Conservation (phyloP, 2,113 vertebrate genomes). For the Neopipo cinnamomea region DNA sequence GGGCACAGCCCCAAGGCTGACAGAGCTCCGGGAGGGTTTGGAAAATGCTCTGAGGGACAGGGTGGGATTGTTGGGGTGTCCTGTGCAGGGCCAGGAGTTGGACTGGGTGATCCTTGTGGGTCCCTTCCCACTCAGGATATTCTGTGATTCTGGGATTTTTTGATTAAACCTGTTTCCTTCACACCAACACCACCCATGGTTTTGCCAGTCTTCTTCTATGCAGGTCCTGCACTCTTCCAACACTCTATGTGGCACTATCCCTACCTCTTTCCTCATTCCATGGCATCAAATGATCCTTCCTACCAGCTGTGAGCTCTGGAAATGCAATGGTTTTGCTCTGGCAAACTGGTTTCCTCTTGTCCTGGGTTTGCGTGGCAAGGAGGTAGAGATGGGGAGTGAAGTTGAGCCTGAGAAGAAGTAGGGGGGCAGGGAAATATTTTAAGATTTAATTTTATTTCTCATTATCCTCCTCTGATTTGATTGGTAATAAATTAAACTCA, state of each 20-base stretch:
- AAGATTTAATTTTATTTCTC: neutral
- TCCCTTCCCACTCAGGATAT: neutral
- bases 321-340: neutral
- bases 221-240: neutral
- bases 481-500: neutral
- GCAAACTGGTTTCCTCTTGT: neutral
- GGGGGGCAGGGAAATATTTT: neutral
- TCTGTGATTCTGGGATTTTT: neutral
- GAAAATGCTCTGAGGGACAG: neutral
- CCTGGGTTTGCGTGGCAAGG: neutral
- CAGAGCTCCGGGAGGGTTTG: neutral
- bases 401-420: neutral
- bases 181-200: too few species aligned
- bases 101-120: neutral
- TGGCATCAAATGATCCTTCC: neutral
- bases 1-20: neutral
- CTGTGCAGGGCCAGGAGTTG: neutral
- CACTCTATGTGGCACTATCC: rapidly evolving
- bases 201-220: neutral
- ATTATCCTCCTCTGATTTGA: neutral
- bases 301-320: neutral
- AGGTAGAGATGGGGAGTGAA: neutral
- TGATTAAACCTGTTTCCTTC: neutral
- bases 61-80: neutral
- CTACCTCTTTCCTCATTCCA: neutral